A percentile compares a stretch with the other conserved stretches of the same genome.
Conservation (phyloP, 2,888 invertebrate species). For the Agrilus mali region DNA sequence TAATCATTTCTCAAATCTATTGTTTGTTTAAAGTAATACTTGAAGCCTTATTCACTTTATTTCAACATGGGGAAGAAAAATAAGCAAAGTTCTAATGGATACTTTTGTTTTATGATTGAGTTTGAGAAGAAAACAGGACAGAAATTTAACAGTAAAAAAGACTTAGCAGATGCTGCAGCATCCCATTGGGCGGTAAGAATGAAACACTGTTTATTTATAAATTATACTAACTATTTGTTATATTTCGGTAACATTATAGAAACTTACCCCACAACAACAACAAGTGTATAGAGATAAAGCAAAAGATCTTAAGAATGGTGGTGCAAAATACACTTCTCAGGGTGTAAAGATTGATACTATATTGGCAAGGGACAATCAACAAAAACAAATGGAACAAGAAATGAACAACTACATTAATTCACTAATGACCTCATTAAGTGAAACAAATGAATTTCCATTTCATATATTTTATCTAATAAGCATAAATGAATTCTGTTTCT, state of each 20-base stretch:
- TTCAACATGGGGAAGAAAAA: not conserved
- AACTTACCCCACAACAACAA: conserved; percentile 11
- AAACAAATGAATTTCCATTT: conserved; percentile 6
- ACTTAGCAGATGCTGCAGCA: conserved; percentile 19
- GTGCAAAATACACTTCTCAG: conserved; percentile 21
- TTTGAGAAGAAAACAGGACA: conserved; percentile 21
- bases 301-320: conserved; percentile 16
- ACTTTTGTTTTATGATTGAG: conserved; percentile 28
- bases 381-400: conserved; percentile 12
- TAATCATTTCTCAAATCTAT: no score
- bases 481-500: conserved; percentile 27
- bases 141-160: conserved; percentile 19
- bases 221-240: not conserved
- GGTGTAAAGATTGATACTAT: conserved; percentile 21
- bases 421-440: conserved; percentile 5
- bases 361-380: conserved; percentile 10
- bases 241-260: conserved; percentile 7
- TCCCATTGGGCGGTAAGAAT: conserved; percentile 23
- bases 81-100: conserved; percentile 23
- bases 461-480: conserved; percentile 28
- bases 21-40: no score
- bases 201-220: not conserved
- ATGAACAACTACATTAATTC: conserved; percentile 9
- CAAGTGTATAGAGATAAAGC: conserved; percentile 21
- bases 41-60: no score